Base-by-base conservation (phyloP, 2,888 invertebrate species). In the Scaptomyza polygonia region DNA sequence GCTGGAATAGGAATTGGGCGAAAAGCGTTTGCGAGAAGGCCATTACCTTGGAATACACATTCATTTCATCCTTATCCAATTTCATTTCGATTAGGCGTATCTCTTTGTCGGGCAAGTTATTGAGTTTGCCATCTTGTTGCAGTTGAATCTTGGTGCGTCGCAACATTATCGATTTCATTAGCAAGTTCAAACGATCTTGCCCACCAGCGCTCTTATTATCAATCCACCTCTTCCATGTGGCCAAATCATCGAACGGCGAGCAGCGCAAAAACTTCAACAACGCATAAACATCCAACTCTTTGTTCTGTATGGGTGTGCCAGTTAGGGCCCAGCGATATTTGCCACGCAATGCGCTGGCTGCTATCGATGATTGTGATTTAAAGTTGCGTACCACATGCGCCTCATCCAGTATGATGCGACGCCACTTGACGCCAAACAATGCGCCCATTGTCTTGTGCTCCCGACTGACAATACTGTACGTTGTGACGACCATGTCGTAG, bases 241-340 rank as follows among this genome's bases (percentile, higher is more conserved):
- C 92, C 43, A 96, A 92, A 73, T 99, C 98, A 89, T 98, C 96
- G 90, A 99, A 98, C 0, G 99, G 99, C 7, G 95, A 93, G 88
- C 97, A 96, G 12, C 94, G 92, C 8, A 99, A 91, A 91, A 98
- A 99, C 90, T 97, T 96, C 12, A 97, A 89, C 45, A 97, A 91
- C 0, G 96, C 94, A 91, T 94, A 97, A 39, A 97, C 92, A 90
- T 97, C 98, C 63, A 96, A 92, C 89, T 97, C 96, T 90, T 97
- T 96, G 91, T 99, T 99, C 88, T 99, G 99, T 42, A 99, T 95
- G 0, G 99, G 99, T 0, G 98, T 98, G 27, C 99, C 99, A 0
- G 98, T 98, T 18, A 99, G 93, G 0, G 95, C 95, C 97, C 97
- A 97, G 11, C 97, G 94, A 1, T 93, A 92, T 58, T 92, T 93